Conservation (phyloP, 2,113 vertebrate genomes). For the Phaethornis superciliosus region DNA sequence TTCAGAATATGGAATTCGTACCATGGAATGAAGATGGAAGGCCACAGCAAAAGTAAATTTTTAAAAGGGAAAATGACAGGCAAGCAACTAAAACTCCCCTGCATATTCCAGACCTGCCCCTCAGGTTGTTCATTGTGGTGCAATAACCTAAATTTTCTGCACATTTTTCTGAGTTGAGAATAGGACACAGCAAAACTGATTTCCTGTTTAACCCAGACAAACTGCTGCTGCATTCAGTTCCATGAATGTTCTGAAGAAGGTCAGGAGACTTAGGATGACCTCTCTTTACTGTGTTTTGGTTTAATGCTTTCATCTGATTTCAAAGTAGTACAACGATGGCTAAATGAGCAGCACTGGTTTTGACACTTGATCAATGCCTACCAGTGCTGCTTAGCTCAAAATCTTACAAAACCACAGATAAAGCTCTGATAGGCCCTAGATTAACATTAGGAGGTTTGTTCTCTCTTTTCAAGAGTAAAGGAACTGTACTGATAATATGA, state of each 20-base stretch:
- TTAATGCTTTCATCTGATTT: not conserved
- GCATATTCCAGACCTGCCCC: not conserved
- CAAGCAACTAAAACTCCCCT: not conserved
- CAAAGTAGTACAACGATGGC: not conserved
- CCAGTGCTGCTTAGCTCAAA: not conserved
- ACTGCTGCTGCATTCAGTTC: not conserved
- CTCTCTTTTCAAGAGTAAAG: not conserved
- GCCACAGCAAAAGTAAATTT: not conserved
- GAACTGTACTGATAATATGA: not conserved
- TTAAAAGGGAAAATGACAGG: not conserved
- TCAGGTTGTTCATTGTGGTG: not conserved
- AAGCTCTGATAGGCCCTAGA: not conserved
- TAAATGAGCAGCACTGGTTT: not conserved
- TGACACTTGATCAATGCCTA: not conserved
- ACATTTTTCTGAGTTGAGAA: not conserved
- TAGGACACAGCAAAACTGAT: not conserved
- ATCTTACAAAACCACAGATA: not conserved
- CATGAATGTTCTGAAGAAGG: not conserved
- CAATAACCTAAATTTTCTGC: not conserved
- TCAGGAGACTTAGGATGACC: not conserved
- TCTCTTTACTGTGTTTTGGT: rapidly evolving
- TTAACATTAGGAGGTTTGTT: not conserved
- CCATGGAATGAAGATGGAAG: not conserved
- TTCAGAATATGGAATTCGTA: not conserved
- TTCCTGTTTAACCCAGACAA: not conserved